phyloP scores from a whole-genome alignment of 2,797 vertebrate genomes.

The Diplodus sargus region DNA sequence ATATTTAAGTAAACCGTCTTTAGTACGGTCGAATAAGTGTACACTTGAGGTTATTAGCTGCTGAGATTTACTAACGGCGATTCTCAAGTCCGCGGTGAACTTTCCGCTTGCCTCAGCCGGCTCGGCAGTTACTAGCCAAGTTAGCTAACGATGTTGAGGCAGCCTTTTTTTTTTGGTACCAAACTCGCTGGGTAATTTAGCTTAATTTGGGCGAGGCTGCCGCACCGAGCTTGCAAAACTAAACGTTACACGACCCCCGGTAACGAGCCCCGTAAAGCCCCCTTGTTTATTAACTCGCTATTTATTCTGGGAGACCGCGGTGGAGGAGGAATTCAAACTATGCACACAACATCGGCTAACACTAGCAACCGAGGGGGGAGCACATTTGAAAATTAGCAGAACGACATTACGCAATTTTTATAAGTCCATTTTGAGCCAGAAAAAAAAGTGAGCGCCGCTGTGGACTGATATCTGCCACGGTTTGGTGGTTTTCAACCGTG shows the following conservation, averaged over 20 bases:
- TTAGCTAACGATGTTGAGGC: constrained; percentile 73
- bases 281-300: constrained; percentile 53
- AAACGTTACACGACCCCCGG: constrained; percentile 19
- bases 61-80: constrained; percentile 68
- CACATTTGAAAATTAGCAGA: constrained; percentile 61
- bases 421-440: constrained; percentile 14
- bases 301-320: constrained; percentile 61
- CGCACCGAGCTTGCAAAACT: constrained; percentile 37
- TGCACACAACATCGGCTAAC: constrained; percentile 73
- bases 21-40: not conserved
- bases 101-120: constrained; percentile 77
- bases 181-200: constrained; percentile 65
- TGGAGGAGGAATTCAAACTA: constrained; percentile 77
- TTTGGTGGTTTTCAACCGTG: constrained; percentile 29
- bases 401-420: constrained; percentile 49
- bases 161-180: constrained; percentile 29
- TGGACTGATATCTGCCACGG: constrained; percentile 31
- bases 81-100: constrained; percentile 75
- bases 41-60: constrained; percentile 25
- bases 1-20: not conserved
- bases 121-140: constrained; percentile 73
- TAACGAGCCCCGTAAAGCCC: not conserved
- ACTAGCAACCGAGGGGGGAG: constrained; percentile 48
- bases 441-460: constrained; percentile 40
- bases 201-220: constrained; percentile 62